Evolutionary conservation across 1,140 invertebrate species (phyloP).

Genomic region (Ceratitis capitata): DNA sequence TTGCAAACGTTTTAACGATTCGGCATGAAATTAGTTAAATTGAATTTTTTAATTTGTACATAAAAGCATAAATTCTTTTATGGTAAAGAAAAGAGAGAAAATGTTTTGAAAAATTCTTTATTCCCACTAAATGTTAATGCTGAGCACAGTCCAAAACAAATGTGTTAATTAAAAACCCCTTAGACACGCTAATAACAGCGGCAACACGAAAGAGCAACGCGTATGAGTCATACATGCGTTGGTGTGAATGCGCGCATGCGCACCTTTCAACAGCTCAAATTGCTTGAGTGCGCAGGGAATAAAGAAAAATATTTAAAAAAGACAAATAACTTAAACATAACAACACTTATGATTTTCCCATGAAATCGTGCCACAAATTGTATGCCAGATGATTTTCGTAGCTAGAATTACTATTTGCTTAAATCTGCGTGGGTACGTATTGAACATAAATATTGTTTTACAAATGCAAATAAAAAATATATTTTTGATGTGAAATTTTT

Average conservation of each 20-base stretch:
- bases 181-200: conserved; percentile 13
- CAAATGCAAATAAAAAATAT: not conserved
- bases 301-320: not conserved
- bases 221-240: not conserved
- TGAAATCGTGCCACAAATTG: not conserved
- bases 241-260: not conserved
- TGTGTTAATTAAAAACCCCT: conserved; percentile 14
- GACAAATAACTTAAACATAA: too few species aligned
- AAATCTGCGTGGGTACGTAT: not conserved
- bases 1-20: too few species aligned
- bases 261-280: conserved; percentile 31
- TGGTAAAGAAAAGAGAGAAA: too few species aligned
- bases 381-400: not conserved
- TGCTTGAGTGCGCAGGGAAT: not conserved
- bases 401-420: not conserved
- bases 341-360: not conserved
- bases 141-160: too few species aligned
- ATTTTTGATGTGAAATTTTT: not conserved
- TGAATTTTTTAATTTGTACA: too few species aligned
- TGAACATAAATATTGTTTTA: not conserved
- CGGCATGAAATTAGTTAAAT: too few species aligned
- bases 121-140: too few species aligned
- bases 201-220: not conserved
- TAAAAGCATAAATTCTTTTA: too few species aligned
- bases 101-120: too few species aligned